Conservation (phyloP, 2,113 vertebrate species). For the Otocyon megalotis region DNA sequence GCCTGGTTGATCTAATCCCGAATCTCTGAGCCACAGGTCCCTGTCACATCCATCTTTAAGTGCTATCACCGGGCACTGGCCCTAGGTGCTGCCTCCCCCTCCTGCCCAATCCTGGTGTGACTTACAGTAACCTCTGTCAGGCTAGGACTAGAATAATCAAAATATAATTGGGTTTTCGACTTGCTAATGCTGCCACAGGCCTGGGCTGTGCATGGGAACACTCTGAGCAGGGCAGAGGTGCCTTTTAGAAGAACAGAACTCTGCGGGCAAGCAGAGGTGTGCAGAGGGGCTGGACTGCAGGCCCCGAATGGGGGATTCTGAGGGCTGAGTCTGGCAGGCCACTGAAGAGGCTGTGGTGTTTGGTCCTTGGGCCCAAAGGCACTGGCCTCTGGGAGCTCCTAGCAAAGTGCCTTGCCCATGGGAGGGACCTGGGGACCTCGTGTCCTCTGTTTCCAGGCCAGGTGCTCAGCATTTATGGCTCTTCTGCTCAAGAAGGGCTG, state of each 20-base stretch:
- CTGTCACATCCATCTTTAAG: slow-evolving; percentile 74
- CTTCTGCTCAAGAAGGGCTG: neutral
- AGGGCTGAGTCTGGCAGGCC: neutral
- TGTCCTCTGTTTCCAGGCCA: neutral
- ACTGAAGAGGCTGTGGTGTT: neutral
- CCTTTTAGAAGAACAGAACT: neutral
- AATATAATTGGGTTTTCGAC: slow-evolving; percentile 76
- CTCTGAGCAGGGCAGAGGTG: neutral
- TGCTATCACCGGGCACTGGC: slow-evolving; percentile 59
- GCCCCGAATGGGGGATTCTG: neutral
- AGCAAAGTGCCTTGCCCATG: neutral
- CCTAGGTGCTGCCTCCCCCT: slow-evolving; percentile 55
- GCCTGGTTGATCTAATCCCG: slow-evolving; percentile 79
- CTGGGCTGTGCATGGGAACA: neutral
- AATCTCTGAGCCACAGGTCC: slow-evolving; percentile 64
- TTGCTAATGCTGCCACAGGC: slow-evolving; percentile 48
- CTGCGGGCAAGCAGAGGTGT: neutral
- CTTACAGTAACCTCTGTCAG: slow-evolving; percentile 78
- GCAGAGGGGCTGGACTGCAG: neutral
- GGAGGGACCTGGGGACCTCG: neutral
- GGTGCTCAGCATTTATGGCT: neutral
- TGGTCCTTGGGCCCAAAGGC: neutral
- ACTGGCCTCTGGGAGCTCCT: neutral
- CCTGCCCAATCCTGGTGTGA: slow-evolving; percentile 22
- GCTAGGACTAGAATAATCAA: slow-evolving; percentile 66